A percentile compares a stretch with the other conserved stretches of the same genome.
These are phyloP conservation scores for Oceanites oceanicus DNA, from an alignment of 2,113 vertebrate genomes.

Conservation along the genomic window DNA sequence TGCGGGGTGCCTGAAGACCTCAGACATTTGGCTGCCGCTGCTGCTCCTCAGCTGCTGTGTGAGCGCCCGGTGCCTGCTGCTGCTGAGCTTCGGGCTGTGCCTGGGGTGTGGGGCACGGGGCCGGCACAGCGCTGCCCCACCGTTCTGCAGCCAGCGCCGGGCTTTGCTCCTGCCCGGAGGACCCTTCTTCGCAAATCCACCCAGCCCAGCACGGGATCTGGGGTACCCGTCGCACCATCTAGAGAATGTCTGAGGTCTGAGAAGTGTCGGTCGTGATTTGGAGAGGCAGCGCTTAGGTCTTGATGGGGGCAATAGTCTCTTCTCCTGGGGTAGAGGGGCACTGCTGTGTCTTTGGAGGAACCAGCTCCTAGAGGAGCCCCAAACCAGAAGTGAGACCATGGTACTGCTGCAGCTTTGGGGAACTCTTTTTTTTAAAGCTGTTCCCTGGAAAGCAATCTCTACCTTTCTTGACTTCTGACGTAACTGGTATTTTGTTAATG, in stretches of 20 bases:
- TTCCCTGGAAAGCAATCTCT: background rate
- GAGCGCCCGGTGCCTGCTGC: accelerated
- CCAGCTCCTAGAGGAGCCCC: background rate
- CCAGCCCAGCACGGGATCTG: background rate
- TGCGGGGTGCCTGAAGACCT: background rate
- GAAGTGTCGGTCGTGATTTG: accelerated
- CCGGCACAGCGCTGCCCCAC: background rate
- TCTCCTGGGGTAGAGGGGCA: background rate
- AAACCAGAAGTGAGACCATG: background rate
- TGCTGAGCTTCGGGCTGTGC: background rate
- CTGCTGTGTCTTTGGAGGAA: background rate
- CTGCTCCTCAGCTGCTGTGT: background rate
- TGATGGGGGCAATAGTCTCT: accelerated
- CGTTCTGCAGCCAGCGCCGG: background rate
- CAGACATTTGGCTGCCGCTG: background rate
- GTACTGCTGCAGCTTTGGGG: background rate
- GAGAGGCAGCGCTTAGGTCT: background rate
- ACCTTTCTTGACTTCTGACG: background rate
- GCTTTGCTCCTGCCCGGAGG: background rate
- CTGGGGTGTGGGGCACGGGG: background rate
- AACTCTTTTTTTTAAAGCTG: background rate
- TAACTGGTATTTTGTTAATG: background rate
- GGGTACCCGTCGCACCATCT: background rate
- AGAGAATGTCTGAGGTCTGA: background rate
- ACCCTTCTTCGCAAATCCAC: background rate